A percentile compares a stretch with the other conserved stretches of the same genome.
Conservation (phyloP, 2,888 invertebrate species). For the Parnassius apollo region DNA sequence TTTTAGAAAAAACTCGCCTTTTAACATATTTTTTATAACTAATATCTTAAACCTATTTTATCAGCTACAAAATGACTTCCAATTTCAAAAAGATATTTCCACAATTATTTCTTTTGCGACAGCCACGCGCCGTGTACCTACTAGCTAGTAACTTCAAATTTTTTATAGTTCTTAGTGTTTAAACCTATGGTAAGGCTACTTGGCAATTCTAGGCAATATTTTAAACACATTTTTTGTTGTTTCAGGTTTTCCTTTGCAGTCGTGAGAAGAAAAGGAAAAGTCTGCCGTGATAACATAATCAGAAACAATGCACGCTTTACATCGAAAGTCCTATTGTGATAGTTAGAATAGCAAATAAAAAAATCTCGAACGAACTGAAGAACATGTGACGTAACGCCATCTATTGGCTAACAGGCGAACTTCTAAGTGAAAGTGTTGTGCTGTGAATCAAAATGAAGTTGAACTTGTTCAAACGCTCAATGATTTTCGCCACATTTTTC, state of each 20-base stretch:
- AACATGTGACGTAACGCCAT: constrained; percentile 68
- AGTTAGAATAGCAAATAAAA: constrained; percentile 57
- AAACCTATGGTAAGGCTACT: neutral
- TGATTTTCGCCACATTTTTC: constrained; percentile 91
- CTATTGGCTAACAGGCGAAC: constrained; percentile 41
- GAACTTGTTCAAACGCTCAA: constrained; percentile 87
- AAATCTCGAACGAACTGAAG: constrained; percentile 29
- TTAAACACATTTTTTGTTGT: constrained; percentile 45
- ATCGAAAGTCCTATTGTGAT: constrained; percentile 47
- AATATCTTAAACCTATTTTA: too few relatives aligned
- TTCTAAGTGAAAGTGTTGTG: constrained; percentile 45
- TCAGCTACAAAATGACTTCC: too few relatives aligned
- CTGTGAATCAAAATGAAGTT: constrained; percentile 71
- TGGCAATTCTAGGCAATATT: too few relatives aligned
- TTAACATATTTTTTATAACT: too few relatives aligned
- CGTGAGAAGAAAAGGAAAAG: constrained; percentile 47
- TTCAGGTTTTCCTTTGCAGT: constrained; percentile 61
- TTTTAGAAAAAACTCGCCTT: too few relatives aligned
- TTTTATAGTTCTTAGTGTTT: neutral
- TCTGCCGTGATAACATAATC: constrained; percentile 43
- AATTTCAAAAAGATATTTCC: too few relatives aligned
- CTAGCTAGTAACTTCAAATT: too few relatives aligned
- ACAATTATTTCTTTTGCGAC: too few relatives aligned
- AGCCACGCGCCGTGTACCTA: too few relatives aligned
- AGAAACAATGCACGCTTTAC: constrained; percentile 52